Evolutionary conservation across 2,113 vertebrate genomes (phyloP).

Genomic region (Scopus umbretta): DNA sequence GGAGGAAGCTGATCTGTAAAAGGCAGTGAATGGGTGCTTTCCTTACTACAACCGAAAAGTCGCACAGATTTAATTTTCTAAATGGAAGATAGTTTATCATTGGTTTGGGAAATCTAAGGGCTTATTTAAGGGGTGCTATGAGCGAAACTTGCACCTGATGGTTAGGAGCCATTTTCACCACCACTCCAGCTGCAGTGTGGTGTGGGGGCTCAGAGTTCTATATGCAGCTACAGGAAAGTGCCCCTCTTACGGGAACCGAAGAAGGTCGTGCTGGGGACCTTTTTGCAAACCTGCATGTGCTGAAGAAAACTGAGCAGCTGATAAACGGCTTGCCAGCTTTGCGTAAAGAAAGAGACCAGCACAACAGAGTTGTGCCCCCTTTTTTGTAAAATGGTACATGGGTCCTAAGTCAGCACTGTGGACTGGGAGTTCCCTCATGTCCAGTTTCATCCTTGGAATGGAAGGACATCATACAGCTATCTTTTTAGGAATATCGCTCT

Average conservation of each 20-base stretch:
- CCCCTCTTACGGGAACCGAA: not conserved
- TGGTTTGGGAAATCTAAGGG: not conserved
- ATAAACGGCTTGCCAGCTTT: not conserved
- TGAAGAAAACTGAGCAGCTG: not conserved
- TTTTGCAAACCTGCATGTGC: not conserved
- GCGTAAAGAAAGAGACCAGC: not conserved
- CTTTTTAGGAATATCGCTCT: not conserved
- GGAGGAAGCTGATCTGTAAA: not conserved
- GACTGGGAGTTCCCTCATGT: not conserved
- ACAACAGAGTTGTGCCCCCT: not conserved
- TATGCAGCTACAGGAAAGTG: not conserved
- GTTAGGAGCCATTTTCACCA: not conserved
- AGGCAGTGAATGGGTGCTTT: not conserved
- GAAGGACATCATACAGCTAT: not conserved
- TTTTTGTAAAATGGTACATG: not conserved
- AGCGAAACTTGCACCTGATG: conserved; percentile 51
- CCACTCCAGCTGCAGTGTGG: not conserved
- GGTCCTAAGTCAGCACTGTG: not conserved
- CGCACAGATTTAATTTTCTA: not conserved
- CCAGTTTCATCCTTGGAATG: not conserved
- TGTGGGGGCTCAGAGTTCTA: not conserved
- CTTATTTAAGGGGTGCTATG: not conserved
- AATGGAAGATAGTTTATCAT: not conserved
- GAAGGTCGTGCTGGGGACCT: not conserved
- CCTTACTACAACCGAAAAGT: not conserved